Conservation (phyloP, 2,888 invertebrate genomes). For the Melikaiella ostensackeni region DNA sequence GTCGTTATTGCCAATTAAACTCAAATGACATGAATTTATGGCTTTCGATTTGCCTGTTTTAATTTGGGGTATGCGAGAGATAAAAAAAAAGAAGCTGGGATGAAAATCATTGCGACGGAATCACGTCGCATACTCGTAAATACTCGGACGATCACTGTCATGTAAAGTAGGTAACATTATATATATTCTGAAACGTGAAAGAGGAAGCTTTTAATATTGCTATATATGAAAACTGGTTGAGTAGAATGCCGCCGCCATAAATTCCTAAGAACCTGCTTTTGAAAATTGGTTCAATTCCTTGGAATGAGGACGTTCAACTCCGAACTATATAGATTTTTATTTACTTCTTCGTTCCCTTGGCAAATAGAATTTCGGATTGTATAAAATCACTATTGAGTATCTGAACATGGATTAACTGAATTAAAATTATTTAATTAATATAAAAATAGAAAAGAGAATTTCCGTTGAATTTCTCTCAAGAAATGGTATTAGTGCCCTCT, state of each 20-base stretch:
- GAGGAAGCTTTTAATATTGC: not conserved
- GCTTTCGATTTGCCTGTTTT: not conserved
- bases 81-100: not conserved
- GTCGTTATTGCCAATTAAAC: constrained; percentile 12
- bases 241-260: not conserved
- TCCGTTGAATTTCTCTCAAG: too few relatives aligned
- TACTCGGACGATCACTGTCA: constrained; percentile 1
- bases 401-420: too few relatives aligned
- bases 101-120: not conserved
- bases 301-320: not conserved
- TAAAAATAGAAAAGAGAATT: too few relatives aligned
- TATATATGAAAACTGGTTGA: not conserved
- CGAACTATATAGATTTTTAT: not conserved
- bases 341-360: too few relatives aligned
- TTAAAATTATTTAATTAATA: too few relatives aligned
- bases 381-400: too few relatives aligned
- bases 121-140: not conserved
- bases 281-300: constrained; percentile 2
- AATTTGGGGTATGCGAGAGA: not conserved
- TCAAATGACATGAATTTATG: constrained; percentile 1
- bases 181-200: not conserved
- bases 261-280: not conserved
- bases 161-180: not conserved
- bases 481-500: too few relatives aligned
- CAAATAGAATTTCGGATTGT: too few relatives aligned